phyloP scores from a whole-genome alignment of 2,113 vertebrate genomes.

The Illadopsis cleaveri region DNA sequence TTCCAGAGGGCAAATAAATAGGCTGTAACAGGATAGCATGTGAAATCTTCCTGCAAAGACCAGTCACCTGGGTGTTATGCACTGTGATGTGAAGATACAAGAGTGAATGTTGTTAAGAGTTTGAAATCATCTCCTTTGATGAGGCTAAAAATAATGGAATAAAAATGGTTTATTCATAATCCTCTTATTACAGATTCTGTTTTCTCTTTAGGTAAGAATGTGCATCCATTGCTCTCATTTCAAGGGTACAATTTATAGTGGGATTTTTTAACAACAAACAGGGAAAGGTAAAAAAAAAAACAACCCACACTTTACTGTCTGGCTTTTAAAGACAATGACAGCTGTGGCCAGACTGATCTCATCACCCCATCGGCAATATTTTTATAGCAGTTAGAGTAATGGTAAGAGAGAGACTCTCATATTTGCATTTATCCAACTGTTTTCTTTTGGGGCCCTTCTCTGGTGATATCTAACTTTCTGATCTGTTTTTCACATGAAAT shows the following conservation, averaged over 20 bases:
- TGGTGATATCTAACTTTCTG: not conserved
- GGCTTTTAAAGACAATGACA: slow-evolving; percentile 14
- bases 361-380: not conserved
- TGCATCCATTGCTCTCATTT: not conserved
- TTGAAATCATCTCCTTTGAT: slow-evolving; percentile 14
- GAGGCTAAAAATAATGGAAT: slow-evolving; percentile 26
- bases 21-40: slow-evolving; percentile 31
- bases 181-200: not conserved
- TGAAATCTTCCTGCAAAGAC: slow-evolving; percentile 44
- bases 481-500: not conserved
- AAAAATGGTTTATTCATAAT: slow-evolving; percentile 3
- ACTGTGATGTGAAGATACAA: slow-evolving; percentile 10
- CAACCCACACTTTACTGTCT: not conserved
- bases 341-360: not conserved
- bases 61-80: slow-evolving; percentile 44
- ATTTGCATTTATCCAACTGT: not conserved
- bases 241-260: not conserved
- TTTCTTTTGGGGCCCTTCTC: not conserved
- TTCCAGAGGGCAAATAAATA: slow-evolving; percentile 53
- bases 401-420: not conserved
- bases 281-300: not conserved
- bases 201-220: not conserved
- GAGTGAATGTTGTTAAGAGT: slow-evolving; percentile 10
- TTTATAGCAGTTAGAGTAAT: not conserved
- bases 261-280: not conserved